A percentile compares a stretch with the other conserved stretches of the same genome.
Conservation (phyloP, 1,140 invertebrate species). For the Anagrus nilaparvatae region DNA sequence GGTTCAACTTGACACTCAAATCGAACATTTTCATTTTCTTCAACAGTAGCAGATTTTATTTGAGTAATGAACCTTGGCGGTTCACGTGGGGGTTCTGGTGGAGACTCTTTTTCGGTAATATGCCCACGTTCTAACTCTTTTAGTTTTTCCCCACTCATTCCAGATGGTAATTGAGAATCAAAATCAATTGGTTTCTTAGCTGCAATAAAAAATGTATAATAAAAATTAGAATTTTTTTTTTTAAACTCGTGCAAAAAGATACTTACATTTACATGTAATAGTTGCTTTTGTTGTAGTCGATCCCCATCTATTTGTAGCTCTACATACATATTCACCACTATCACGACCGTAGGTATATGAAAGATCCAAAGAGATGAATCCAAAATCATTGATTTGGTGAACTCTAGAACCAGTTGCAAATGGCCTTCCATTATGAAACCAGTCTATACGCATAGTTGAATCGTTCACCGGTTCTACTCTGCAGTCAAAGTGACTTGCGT, state of each 20-base stretch:
- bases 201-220: conserved; percentile 22
- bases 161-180: conserved; percentile 84
- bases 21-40: conserved; percentile 82
- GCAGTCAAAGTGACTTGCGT: conserved; percentile 84
- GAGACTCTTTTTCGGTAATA: conserved; percentile 52
- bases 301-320: conserved; percentile 78
- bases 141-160: conserved; percentile 85
- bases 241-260: background rate
- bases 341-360: conserved; percentile 79
- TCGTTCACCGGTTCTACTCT: conserved; percentile 80
- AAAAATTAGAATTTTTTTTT: conserved; percentile 2
- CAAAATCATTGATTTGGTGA: conserved; percentile 86
- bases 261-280: conserved; percentile 60
- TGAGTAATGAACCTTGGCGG: conserved; percentile 81
- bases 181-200: conserved; percentile 81
- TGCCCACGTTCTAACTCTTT: conserved; percentile 85
- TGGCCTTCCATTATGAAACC: conserved; percentile 86
- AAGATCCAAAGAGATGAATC: conserved; percentile 81
- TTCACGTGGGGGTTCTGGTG: conserved; percentile 51
- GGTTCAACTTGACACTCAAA: conserved; percentile 95
- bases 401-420: conserved; percentile 82
- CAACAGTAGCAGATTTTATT: conserved; percentile 67
- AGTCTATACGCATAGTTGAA: conserved; percentile 81
- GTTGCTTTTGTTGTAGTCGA: conserved; percentile 73
- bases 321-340: conserved; percentile 76